Base-by-base conservation (phyloP, 2,888 invertebrate genomes). In the Drosophila fulvimacula region DNA sequence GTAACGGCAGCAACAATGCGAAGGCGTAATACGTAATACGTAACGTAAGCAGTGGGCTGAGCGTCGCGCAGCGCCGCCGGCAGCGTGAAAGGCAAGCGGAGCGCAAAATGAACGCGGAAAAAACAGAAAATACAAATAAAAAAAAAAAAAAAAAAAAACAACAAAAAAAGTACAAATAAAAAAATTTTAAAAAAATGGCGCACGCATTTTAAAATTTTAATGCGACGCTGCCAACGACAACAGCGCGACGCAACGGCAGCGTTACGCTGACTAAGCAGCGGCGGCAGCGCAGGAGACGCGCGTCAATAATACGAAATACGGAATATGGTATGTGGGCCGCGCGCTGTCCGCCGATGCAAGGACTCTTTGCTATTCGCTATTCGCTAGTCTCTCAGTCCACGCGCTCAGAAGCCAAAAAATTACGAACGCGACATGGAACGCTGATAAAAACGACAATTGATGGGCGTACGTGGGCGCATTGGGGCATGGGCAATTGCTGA, bases 401-500 rank as follows among this genome's bases (percentile, higher is more conserved):
- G 21, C 51, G 38, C 39, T 39, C 64, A 62, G 57, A 66, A 61
- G 76, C 65, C 65, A 80, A 76, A 79, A 79, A 79, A 79, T 79
- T 81, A 73, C 76, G 64, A 62, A 80, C 79, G 82, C 89, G 89
- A 86, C 81, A 77, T 85, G 76, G 74, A 71, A 68, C 79, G 73
- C 76, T 84, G 88, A 85, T 85, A 85, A 85, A 85, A 89, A 85
- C 75, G 89, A 89, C 89, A 85, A 85, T 85, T 85, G 84, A 88
- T 85, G 85, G 84, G 88, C 85, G 83, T 84, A 84, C 82, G 83
- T 78, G 88, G 81, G 73, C 79, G 83, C 81, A 75, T 73, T 74
- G 88, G 83, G 76, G 88, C 89, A 73, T 83, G 84, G 83, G 87
- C 88, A 89, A 84, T 89, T 84, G 84, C 85, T 84, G 85, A 89